Evolutionary conservation across 2,113 vertebrate species (phyloP), one percentile per base, ranked within the genome.

Genomic region (Colaptes auratus): DNA sequence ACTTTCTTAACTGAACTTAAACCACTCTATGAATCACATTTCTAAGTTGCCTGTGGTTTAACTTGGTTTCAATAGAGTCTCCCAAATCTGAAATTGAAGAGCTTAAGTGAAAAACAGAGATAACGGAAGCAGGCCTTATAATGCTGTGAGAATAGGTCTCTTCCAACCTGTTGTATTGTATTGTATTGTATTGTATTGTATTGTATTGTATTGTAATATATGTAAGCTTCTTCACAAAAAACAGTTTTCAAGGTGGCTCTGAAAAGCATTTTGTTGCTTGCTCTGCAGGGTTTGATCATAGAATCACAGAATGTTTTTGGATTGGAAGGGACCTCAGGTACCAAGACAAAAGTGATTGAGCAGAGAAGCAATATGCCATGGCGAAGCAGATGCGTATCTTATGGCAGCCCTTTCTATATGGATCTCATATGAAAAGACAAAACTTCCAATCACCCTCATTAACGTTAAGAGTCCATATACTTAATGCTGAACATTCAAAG

Each of bases 401-500:
- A 80, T 69, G 58, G 55, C 44, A 89, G 79, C 74, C 8, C 55
- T 55, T 48, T 35, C 63, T 63, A n/a, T 12, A 84, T 10, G 36
- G 50, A 82, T 42, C 30, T 27, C 16, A 44, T 39, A 50, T 1
- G 28, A 76, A 88, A 85, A 87, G 21, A 82, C 82, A 73, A 84
- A 76, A 66, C 59, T 70, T 74, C 48, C 55, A n/a, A 80, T 52
- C 59, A 58, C 10, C 78, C 15, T 67, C 86, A 89, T 90, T 63
- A 86, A 56, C 80, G 56, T 77, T 58, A 30, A 92, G 61, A 84
- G 39, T 53, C 66, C 35, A 39, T 64, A 66, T 25, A 96, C 59
- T 88, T 76, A 82, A 69, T 59, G 87, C 25, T 83, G 53, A 73
- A 92, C 93, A 94, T 88, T 61, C 88, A 86, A 91, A 96, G 60